phyloP scores from a whole-genome alignment of 2,113 vertebrate species.

The Dasyornis broadbenti region DNA sequence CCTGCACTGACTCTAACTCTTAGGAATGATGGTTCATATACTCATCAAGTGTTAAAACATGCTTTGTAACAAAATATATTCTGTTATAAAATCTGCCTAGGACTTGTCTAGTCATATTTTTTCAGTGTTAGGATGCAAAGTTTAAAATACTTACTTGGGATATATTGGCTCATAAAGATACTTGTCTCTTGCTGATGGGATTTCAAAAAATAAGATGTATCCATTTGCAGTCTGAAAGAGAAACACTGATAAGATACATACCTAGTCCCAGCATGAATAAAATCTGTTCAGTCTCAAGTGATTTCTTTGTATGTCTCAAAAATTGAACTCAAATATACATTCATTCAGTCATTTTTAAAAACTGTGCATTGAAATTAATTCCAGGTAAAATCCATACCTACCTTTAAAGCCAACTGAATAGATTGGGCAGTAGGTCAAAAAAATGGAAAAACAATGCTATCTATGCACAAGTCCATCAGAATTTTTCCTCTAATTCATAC shows the following conservation, averaged over 20 bases:
- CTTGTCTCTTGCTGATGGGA: constrained; percentile 83
- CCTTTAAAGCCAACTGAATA: background rate
- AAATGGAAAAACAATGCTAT: background rate
- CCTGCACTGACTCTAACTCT: background rate
- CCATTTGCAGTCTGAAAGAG: constrained; percentile 90
- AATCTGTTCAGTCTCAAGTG: background rate
- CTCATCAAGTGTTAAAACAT: background rate
- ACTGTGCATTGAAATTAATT: background rate
- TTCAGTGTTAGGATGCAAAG: background rate
- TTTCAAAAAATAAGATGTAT: constrained; percentile 93
- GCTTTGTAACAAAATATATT: background rate
- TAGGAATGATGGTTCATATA: background rate
- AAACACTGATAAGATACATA: background rate
- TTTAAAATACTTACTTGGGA: constrained; percentile 85
- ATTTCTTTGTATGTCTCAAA: background rate
- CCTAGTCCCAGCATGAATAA: background rate
- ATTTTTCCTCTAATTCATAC: background rate
- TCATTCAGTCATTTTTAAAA: background rate
- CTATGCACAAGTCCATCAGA: background rate
- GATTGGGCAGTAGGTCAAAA: background rate
- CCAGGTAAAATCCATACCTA: background rate
- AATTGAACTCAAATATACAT: background rate
- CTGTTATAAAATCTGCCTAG: background rate
- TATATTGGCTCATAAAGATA: constrained; percentile 93
- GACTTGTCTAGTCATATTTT: background rate